These are phyloP conservation scores for Fregetta grallaria DNA, from an alignment of 2,113 vertebrate species.

Conservation along the genomic window DNA sequence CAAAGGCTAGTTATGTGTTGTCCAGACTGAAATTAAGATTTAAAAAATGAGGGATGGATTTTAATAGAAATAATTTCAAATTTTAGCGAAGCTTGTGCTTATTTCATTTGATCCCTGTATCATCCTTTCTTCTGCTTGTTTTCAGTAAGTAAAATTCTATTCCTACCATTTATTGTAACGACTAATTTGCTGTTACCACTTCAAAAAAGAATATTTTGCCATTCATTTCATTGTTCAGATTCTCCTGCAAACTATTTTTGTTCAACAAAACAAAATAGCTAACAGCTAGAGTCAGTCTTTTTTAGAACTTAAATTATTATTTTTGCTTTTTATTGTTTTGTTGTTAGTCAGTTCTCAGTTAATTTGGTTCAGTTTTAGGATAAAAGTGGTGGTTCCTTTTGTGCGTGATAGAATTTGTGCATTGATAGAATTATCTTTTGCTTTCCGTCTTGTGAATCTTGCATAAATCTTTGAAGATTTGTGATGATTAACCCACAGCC, in stretches of 20 bases:
- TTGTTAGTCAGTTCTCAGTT: background rate
- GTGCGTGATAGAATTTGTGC: background rate
- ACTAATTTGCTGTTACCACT: background rate
- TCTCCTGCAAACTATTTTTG: background rate
- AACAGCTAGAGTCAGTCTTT: background rate
- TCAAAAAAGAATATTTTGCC: background rate
- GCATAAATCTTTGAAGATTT: background rate
- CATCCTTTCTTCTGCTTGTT: background rate
- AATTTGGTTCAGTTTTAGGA: background rate
- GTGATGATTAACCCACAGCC: background rate
- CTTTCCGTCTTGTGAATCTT: background rate
- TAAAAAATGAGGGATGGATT: background rate
- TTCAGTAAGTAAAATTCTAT: background rate
- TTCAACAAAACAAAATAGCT: background rate
- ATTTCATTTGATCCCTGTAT: background rate
- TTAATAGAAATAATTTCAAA: background rate
- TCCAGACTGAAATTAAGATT: background rate
- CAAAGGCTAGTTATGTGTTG: background rate
- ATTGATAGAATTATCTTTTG: background rate
- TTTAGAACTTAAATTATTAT: background rate
- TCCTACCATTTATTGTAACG: background rate
- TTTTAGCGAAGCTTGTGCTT: background rate
- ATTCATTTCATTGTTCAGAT: background rate
- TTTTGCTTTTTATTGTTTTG: background rate
- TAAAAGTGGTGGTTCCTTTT: background rate